Evolutionary conservation across 1,140 invertebrate species (phyloP).

Genomic region (Apocrypta bakeri): DNA sequence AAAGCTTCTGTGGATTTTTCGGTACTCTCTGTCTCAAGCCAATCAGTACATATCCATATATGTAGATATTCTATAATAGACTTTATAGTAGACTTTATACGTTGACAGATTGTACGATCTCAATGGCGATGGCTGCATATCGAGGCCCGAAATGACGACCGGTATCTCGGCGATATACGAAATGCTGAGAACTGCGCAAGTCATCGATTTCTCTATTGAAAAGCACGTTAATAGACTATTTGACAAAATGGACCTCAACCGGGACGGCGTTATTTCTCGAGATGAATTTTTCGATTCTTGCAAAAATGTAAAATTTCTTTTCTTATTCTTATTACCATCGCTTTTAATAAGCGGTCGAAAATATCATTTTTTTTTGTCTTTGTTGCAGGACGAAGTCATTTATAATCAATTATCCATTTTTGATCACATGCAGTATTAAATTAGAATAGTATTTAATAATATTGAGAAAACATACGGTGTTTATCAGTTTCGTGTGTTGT

Average conservation of each 20-base stretch:
- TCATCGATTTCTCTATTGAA: conserved; percentile 56
- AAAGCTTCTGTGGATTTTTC: conserved; percentile 68
- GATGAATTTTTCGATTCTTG: conserved; percentile 66
- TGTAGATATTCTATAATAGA: no score
- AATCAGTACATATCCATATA: no score
- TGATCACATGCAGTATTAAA: conserved; percentile 53
- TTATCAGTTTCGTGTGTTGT: no score
- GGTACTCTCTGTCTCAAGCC: no score
- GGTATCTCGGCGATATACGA: conserved; percentile 67
- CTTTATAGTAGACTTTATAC: no score
- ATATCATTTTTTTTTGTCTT: background rate
- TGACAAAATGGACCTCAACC: conserved; percentile 65
- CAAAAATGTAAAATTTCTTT: conserved; percentile 60
- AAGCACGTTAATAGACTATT: conserved; percentile 66
- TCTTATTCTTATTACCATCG: background rate
- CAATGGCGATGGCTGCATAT: conserved; percentile 67
- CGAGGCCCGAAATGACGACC: conserved; percentile 63
- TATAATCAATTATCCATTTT: conserved; percentile 61
- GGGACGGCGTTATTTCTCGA: conserved; percentile 64
- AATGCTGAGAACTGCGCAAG: conserved; percentile 59
- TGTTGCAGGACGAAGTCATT: conserved; percentile 61
- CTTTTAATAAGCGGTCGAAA: background rate
- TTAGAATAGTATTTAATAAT: background rate
- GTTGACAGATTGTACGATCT: conserved; percentile 66
- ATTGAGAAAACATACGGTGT: no score